These are phyloP conservation scores for Tokudaia muenninki DNA, from an alignment of 2,797 vertebrate genomes.

Conservation along the genomic window DNA sequence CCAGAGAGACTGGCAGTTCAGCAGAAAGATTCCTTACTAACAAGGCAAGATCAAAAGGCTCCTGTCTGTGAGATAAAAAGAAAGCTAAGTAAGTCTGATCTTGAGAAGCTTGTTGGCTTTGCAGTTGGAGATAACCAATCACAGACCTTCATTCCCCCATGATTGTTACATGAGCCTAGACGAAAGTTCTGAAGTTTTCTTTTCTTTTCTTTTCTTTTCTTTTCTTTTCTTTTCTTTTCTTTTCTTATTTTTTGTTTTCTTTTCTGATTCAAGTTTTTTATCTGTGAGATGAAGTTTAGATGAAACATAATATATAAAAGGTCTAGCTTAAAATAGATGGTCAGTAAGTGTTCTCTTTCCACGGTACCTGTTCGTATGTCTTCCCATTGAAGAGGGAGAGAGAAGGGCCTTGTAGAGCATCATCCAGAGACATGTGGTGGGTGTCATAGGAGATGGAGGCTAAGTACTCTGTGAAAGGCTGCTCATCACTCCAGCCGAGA, in stretches of 20 bases:
- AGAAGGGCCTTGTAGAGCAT: background rate
- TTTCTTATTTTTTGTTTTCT: background rate
- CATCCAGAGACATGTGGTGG: too few species aligned
- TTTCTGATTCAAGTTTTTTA: conserved; percentile 9
- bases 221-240: background rate
- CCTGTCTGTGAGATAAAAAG: background rate
- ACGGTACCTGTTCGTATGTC: background rate
- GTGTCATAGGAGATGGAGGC: background rate
- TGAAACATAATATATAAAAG: conserved; percentile 18
- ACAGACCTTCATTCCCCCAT: background rate
- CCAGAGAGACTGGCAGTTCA: conserved; percentile 26
- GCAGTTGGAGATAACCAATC: background rate
- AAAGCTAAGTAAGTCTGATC: background rate
- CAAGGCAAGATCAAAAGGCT: background rate
- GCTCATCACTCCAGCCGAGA: background rate
- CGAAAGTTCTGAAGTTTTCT: background rate
- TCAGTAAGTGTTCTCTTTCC: conserved; percentile 19
- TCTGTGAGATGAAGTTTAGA: conserved; percentile 37
- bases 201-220: background rate
- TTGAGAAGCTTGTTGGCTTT: background rate
- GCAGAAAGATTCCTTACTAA: conserved; percentile 44
- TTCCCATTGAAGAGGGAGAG: background rate
- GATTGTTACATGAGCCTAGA: background rate
- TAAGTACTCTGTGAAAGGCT: background rate
- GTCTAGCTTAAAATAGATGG: background rate